Base-by-base conservation (phyloP, 2,888 invertebrate species). In the Aleiodes testaceus region DNA sequence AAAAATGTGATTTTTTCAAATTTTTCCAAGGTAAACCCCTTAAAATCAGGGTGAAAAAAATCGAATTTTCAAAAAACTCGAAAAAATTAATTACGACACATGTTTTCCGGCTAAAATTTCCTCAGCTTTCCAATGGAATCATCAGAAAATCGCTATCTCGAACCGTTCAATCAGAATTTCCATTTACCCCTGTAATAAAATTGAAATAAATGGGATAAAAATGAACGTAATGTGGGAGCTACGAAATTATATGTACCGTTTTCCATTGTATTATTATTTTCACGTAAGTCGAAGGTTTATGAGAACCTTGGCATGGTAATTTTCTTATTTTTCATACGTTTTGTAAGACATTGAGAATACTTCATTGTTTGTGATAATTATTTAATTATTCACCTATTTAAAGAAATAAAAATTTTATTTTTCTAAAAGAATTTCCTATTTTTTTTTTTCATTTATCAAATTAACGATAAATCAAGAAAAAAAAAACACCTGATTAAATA, bases 341-440 rank as follows among this genome's bases (percentile, higher is more conserved):
- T 66, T 66, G 66, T 71, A 66, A 71, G 61, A 61, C 66, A 71
- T 66, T 66, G 66, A 26, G 52, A 66, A 52, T 16, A 61, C 66
- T 6, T 45, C 66, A 66, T 70, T 66, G 65, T 70, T 42, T 30
- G 14, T 45, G 26, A 64, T 47, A 45, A 26, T 22, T 50, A 30
- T 50, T 64, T 47, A 18, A 16, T n/a, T 22, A 47, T 36, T 55
- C 14, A 12, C 67, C 30, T 22, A 18, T 36, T 52, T 26, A 26
- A 52, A 42, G n/a, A 16, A 20, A 30, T 5, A 26, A 3, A 14
- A 42, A 42, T n/a, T n/a, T 26, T 44, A 49, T 49, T 52, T 63
- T 5, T 16, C n/a, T n/a, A n/a, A n/a, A n/a, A n/a, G n/a, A n/a
- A n/a, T n/a, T n/a, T n/a, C n/a, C n/a, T n/a, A 20, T 14, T 18